phyloP scores from a whole-genome alignment of 1,140 invertebrate species.

The Drosophila athabasca region DNA sequence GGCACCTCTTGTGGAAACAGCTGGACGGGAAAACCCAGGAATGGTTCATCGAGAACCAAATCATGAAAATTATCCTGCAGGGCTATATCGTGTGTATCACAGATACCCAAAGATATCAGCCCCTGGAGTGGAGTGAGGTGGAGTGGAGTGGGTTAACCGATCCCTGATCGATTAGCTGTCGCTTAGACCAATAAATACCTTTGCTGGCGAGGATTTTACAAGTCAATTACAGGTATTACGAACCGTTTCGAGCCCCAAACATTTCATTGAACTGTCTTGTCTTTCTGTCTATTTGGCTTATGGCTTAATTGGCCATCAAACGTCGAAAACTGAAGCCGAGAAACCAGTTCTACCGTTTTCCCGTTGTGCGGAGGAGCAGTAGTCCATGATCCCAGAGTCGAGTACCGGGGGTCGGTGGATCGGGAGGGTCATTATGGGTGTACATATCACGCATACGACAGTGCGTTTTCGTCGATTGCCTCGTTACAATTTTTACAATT shows the following conservation, averaged over 20 bases:
- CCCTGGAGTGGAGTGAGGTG: conserved; percentile 1
- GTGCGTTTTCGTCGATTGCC: conserved; percentile 64
- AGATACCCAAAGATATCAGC: background rate
- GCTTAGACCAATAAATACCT: conserved; percentile 45
- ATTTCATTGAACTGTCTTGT: conserved; percentile 72
- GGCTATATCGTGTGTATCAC: no score
- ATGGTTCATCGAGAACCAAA: no score
- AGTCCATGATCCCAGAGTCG: background rate
- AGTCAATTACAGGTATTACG: conserved; percentile 54
- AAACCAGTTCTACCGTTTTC: conserved; percentile 51
- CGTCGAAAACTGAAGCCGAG: conserved; percentile 40
- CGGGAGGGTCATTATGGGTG: conserved; percentile 38
- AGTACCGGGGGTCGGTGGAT: background rate
- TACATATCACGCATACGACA: conserved; percentile 70
- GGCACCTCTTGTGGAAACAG: no score
- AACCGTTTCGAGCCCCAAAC: conserved; percentile 21
- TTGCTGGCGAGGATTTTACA: conserved; percentile 37
- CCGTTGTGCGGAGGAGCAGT: background rate
- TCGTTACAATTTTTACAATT: conserved; percentile 76
- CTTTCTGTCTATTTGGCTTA: conserved; percentile 24
- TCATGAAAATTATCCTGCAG: no score
- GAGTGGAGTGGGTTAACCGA: conserved; percentile 9
- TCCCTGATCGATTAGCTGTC: conserved; percentile 9
- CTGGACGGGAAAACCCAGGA: no score
- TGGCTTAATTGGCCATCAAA: conserved; percentile 76